These are phyloP conservation scores for Mystacides longicornis DNA, from an alignment of 2,888 invertebrate genomes.

Conservation along the genomic window DNA sequence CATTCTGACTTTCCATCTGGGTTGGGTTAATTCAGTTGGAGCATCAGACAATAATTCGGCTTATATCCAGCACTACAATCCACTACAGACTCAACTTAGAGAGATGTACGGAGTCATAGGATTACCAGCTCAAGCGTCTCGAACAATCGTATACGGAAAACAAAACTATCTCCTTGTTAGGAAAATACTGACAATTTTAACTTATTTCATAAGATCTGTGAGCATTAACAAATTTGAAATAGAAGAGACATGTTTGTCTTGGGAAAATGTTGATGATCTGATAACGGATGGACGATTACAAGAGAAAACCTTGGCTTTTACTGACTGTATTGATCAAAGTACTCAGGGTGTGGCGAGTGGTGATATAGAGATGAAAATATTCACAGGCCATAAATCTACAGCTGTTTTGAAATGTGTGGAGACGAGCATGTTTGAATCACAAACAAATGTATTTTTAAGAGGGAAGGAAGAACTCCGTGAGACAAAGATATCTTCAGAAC, in stretches of 20 bases:
- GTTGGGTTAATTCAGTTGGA: constrained; percentile 80
- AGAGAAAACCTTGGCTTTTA: neutral
- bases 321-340: constrained; percentile 29
- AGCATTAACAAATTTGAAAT: constrained; percentile 49
- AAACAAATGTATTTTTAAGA: no score
- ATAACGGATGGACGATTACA: constrained; percentile 24
- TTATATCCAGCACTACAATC: constrained; percentile 85
- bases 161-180: constrained; percentile 60
- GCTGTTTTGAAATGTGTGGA: neutral
- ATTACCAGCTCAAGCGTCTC: constrained; percentile 65
- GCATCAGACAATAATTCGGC: constrained; percentile 50
- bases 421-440: neutral
- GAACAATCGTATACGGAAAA: constrained; percentile 70
- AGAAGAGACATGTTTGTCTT: constrained; percentile 11
- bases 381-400: constrained; percentile 3
- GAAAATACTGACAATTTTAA: constrained; percentile 67
- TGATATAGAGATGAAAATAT: constrained; percentile 24
- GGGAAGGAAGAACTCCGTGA: no score
- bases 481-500: no score
- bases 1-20: constrained; percentile 81
- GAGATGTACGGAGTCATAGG: constrained; percentile 84
- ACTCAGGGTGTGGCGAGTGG: constrained; percentile 8
- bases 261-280: constrained; percentile 22
- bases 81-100: constrained; percentile 82
- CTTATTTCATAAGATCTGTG: constrained; percentile 82